phyloP scores from a whole-genome alignment of 2,888 invertebrate genomes.

The Cheilosia urbana region DNA sequence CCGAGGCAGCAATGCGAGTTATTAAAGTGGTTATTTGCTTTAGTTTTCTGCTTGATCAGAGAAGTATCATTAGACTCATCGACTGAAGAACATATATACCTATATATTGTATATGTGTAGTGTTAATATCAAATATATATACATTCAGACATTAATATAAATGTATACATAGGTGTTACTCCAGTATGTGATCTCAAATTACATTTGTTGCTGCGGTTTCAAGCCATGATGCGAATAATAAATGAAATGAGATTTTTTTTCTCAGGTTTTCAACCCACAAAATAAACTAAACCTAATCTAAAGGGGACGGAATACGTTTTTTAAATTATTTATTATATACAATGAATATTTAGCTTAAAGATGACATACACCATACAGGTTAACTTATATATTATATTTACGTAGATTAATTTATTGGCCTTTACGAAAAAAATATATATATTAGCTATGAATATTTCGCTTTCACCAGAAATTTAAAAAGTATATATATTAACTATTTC shows the following conservation, averaged over 20 bases:
- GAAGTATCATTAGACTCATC: conserved; percentile 45
- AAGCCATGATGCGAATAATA: conserved; percentile 50
- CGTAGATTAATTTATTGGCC: conserved; percentile 25
- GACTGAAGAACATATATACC: conserved; percentile 59
- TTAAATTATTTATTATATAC: conserved; percentile 57
- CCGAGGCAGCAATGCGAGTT: conserved; percentile 84
- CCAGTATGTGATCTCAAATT: conserved; percentile 72
- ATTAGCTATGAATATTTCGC: conserved; percentile 9
- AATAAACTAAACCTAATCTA: conserved; percentile 42
- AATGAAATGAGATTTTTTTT: conserved; percentile 59
- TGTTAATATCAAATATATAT: conserved; percentile 17
- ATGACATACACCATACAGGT: conserved; percentile 17
- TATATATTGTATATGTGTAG: conserved; percentile 20
- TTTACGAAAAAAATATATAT: conserved; percentile 21
- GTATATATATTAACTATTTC: conserved; percentile 32
- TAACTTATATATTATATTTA: not conserved
- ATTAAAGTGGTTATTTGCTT: conserved; percentile 69
- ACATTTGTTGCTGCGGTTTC: conserved; percentile 71
- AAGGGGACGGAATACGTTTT: conserved; percentile 69
- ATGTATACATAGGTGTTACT: conserved; percentile 59
- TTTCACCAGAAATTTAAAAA: conserved; percentile 19
- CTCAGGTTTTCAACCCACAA: conserved; percentile 62
- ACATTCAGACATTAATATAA: conserved; percentile 36
- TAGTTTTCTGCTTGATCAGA: conserved; percentile 32
- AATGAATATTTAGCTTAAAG: conserved; percentile 43